Conservation (phyloP, 2,888 invertebrate species). For the Plemyria rubiginata region DNA sequence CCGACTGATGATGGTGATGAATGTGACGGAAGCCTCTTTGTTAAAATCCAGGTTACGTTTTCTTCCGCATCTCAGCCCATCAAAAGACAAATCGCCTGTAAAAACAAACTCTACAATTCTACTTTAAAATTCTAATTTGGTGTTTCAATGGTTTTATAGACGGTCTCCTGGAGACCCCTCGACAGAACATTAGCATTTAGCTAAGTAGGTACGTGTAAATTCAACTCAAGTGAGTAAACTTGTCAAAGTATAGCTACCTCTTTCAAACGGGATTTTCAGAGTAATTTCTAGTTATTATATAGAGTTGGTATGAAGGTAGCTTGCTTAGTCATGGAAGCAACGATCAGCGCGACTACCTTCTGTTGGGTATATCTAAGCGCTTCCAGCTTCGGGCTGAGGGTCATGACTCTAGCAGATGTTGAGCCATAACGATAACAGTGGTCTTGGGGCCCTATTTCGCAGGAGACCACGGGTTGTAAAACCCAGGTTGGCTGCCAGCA, state of each 20-base stretch:
- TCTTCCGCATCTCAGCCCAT: conserved; percentile 11
- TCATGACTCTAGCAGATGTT: too few species aligned
- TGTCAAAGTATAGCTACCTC: not conserved
- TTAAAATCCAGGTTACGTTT: not conserved
- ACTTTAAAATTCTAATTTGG: conserved; percentile 32
- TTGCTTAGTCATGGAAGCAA: too few species aligned
- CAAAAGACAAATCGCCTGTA: conserved; percentile 26
- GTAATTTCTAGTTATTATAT: too few species aligned
- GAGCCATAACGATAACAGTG: too few species aligned
- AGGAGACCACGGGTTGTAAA: too few species aligned
- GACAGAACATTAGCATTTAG: not conserved
- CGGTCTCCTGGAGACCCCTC: conserved; percentile 9
- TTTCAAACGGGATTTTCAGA: not conserved
- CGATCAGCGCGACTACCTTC: too few species aligned
- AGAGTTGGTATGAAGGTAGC: too few species aligned
- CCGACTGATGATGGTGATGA: not conserved
- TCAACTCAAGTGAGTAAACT: not conserved
- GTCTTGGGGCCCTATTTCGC: too few species aligned
- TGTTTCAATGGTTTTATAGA: conserved; percentile 23
- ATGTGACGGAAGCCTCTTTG: not conserved
- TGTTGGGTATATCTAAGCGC: too few species aligned
- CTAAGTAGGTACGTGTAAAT: not conserved
- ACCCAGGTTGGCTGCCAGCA: too few species aligned
- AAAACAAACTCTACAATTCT: conserved; percentile 29
- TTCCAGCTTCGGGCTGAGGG: too few species aligned